Percentiles rank a stretch among this genome's conserved stretches.
Conservation (phyloP, 2,113 vertebrate species). For the Potamarius usumacintae region DNA sequence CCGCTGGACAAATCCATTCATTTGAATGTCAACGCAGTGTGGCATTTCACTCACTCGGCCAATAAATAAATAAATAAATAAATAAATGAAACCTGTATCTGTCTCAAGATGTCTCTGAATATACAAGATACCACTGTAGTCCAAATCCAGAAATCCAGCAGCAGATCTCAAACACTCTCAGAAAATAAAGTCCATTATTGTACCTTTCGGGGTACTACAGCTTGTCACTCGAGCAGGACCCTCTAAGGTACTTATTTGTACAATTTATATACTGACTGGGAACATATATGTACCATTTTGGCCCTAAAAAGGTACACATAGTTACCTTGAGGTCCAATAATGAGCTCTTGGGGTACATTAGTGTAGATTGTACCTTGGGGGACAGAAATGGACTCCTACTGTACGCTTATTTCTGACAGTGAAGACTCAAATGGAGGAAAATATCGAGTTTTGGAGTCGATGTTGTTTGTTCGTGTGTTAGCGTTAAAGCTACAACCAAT, state of each 20-base stretch:
- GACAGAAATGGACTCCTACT: too few species aligned
- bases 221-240: too few species aligned
- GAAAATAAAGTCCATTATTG: too few species aligned
- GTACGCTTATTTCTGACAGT: too few species aligned
- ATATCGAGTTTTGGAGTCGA: background rate
- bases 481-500: background rate
- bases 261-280: too few species aligned
- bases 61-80: background rate
- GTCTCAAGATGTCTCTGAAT: background rate
- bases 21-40: conserved; percentile 1
- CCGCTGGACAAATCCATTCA: conserved; percentile 17
- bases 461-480: background rate
- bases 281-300: too few species aligned
- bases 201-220: too few species aligned
- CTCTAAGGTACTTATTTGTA: too few species aligned
- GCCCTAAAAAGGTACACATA: too few species aligned
- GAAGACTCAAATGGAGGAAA: background rate
- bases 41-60: background rate
- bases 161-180: background rate
- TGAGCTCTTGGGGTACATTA: too few species aligned
- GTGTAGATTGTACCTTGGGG: too few species aligned
- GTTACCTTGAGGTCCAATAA: too few species aligned
- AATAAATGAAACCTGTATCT: background rate
- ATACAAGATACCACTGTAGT: background rate
- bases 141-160: background rate